Base-by-base conservation (phyloP, 2,888 invertebrate species). In the Neuroscelio doddi region DNA sequence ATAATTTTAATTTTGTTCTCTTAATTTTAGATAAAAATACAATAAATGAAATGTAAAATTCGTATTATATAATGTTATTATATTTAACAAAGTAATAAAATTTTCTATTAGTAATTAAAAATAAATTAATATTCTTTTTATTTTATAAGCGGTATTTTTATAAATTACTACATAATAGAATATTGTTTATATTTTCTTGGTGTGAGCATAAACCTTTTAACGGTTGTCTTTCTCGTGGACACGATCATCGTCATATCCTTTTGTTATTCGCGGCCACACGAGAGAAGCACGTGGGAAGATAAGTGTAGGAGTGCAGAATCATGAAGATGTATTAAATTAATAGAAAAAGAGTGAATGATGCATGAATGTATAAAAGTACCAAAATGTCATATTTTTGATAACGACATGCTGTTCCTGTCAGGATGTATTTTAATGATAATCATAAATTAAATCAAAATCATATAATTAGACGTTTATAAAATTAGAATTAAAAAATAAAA, bases 161-260 rank as follows among this genome's bases (percentile, higher is more conserved):
- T 44, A 44, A 45, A 44, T 36, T 46, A 53, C 44, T 46, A 34
- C 52, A 42, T 64, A 53, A 57, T 64, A 47, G 53, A 41, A 34
- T 42, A 34, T 55, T 58, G 58, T 58, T 64, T 55, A 55, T 59
- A 56, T 56, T 64, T 56, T 46, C 51, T 47, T 41, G 49, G 39
- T 32, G 41, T 46, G 51, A 59, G 51, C 56, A 64, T 59, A 50
- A 64, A 64, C 59, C 58, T 64, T 53, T 49, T 64, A 59, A 59
- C 64, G 64, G 64, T 56, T 58, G 3, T 38, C 2, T 8, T 38
- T 38, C 38, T 8, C 9, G 21, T 47, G 52, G 56, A 51, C 46
- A 24, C 59, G 51, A 59, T 59, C 64, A 56, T 64, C 59, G 53
- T 46, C 32, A 55, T 55, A 55, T 44, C 38, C 55, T 64, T 59